phyloP scores from a whole-genome alignment of 2,797 vertebrate species.

The Eremophila alpestris region DNA sequence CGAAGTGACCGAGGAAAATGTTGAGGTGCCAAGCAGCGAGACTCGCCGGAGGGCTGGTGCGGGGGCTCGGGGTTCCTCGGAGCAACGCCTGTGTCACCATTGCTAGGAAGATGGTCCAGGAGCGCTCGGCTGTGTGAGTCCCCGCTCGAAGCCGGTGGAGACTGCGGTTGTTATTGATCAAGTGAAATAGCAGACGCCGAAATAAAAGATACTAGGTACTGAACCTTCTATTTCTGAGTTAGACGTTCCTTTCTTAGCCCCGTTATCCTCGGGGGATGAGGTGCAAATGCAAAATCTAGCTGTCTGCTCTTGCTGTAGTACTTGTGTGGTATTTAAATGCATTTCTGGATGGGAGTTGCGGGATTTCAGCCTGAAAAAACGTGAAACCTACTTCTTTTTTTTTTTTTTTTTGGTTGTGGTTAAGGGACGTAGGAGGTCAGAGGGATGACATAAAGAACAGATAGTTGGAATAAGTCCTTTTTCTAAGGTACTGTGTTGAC shows the following conservation, averaged over 20 bases:
- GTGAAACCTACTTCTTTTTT: conserved; percentile 60
- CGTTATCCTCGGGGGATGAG: background rate
- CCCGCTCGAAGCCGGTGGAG: conserved; percentile 51
- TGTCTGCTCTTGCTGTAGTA: background rate
- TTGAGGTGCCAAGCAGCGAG: conserved; percentile 63
- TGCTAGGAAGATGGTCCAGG: conserved; percentile 76
- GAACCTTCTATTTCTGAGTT: conserved; percentile 54
- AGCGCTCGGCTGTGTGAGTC: conserved; percentile 77
- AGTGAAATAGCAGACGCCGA: conserved; percentile 77
- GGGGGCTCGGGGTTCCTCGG: conserved; percentile 41
- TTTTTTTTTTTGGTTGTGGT: background rate
- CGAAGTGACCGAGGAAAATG: conserved; percentile 71
- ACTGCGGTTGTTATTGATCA: conserved; percentile 85
- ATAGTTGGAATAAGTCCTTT: background rate
- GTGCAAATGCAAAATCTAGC: background rate
- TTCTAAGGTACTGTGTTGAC: background rate
- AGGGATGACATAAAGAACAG: conserved; percentile 3
- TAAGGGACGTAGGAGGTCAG: conserved; percentile 11
- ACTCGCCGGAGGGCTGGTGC: conserved; percentile 59
- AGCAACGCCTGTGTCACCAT: conserved; percentile 74
- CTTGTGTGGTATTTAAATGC: conserved; percentile 19
- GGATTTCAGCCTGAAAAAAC: conserved; percentile 35
- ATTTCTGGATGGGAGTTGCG: background rate
- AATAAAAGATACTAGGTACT: conserved; percentile 77
- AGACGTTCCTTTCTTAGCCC: background rate